phyloP scores from a whole-genome alignment of 2,888 invertebrate genomes.

The Sinodicranocentrus sp. region DNA sequence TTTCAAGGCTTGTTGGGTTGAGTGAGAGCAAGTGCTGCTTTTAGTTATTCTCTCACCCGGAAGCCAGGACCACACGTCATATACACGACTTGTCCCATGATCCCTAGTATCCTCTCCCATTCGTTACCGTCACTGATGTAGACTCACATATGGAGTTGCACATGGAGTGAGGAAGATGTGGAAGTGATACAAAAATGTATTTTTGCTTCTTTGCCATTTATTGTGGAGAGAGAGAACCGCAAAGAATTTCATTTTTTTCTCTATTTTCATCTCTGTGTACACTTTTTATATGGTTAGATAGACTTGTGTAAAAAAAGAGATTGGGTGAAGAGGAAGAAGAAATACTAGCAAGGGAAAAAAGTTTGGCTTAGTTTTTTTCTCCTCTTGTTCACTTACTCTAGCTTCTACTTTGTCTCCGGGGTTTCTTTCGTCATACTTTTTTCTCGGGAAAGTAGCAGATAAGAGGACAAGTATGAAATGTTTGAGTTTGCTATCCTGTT shows the following conservation, averaged over 20 bases:
- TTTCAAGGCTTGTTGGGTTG: not conserved
- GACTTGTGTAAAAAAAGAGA: too few relatives aligned
- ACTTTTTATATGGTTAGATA: too few relatives aligned
- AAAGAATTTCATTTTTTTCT: not conserved
- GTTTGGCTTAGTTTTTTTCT: constrained; percentile 12
- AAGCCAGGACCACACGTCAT: constrained; percentile 20
- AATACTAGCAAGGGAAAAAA: too few relatives aligned
- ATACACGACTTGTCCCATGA: constrained; percentile 12
- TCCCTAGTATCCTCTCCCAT: constrained; percentile 29
- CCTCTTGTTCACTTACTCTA: not conserved
- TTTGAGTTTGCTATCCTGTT: not conserved
- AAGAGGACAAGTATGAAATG: not conserved
- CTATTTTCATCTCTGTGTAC: not conserved
- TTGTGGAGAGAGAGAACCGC: not conserved
- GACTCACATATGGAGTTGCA: not conserved
- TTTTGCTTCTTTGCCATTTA: constrained; percentile 9
- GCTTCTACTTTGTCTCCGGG: not conserved
- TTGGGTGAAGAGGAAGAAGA: too few relatives aligned
- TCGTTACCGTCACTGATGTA: constrained; percentile 28
- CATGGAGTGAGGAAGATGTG: not conserved
- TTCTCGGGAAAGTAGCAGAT: not conserved
- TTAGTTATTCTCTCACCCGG: constrained; percentile 15
- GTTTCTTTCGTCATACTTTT: constrained; percentile 2
- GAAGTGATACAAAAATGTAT: not conserved
- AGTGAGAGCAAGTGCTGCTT: constrained; percentile 4